Conservation (phyloP, 1,140 invertebrate genomes). For the Calephelis virginiensis region DNA sequence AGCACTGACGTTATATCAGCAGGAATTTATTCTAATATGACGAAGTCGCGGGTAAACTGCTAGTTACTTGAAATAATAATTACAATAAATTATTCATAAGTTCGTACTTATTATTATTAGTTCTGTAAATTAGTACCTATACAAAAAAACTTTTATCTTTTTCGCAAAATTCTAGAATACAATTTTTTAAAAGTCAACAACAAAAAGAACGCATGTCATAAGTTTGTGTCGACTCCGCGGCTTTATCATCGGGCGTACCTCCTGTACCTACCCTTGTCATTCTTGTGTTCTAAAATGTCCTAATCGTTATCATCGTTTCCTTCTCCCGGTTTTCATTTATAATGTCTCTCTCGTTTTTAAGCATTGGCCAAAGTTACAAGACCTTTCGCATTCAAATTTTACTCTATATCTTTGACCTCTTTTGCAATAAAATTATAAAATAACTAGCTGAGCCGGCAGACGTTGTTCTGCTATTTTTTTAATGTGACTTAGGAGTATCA, state of each 20-base stretch:
- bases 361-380: neutral
- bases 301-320: conserved; percentile 1
- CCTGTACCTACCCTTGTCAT: neutral
- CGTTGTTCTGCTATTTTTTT: no score
- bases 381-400: neutral
- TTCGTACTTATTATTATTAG: no score
- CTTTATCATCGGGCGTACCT: neutral
- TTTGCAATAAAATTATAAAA: no score
- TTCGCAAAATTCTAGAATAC: neutral
- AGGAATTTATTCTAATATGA: no score
- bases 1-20: no score
- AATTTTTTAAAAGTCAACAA: neutral
- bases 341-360: conserved; percentile 1
- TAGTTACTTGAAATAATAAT: no score
- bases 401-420: neutral
- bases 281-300: neutral
- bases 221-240: neutral
- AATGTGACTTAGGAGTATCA: no score
- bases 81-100: no score
- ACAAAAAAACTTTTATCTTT: no score
- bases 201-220: neutral
- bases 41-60: no score
- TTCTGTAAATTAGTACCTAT: no score
- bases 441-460: no score
- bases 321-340: conserved; percentile 7